Evolutionary conservation across 2,888 invertebrate species (phyloP).

Genomic region (Lepidocyrtinus sp.): DNA sequence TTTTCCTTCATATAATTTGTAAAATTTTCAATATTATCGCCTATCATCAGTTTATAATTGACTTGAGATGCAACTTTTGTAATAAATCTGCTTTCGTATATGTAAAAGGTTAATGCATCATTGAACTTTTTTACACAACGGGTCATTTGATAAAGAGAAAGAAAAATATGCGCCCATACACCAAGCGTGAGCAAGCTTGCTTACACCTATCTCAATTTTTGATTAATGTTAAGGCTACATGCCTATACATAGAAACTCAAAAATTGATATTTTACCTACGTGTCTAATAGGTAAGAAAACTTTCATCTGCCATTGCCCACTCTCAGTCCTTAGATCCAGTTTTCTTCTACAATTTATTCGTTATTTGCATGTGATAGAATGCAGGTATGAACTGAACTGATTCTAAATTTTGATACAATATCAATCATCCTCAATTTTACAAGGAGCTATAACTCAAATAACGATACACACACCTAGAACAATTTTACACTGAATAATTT

Average conservation of each 20-base stretch:
- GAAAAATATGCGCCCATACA: not conserved
- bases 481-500: constrained; percentile 1
- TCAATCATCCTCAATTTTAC: too few relatives aligned
- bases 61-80: not conserved
- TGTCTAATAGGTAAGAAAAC: too few relatives aligned
- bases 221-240: too few relatives aligned
- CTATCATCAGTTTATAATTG: constrained; percentile 14
- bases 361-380: constrained; percentile 4
- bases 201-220: too few relatives aligned
- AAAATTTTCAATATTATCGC: not conserved
- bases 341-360: constrained; percentile 22
- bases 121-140: constrained; percentile 19
- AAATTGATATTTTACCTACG: too few relatives aligned
- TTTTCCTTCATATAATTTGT: constrained; percentile 6
- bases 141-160: constrained; percentile 6
- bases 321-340: too few relatives aligned
- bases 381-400: constrained; percentile 1
- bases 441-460: constrained; percentile 8
- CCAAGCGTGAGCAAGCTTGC: not conserved
- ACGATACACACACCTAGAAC: not conserved
- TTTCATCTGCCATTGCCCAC: too few relatives aligned
- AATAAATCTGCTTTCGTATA: not conserved
- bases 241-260: too few relatives aligned
- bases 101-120: constrained; percentile 46
- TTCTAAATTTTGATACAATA: constrained; percentile 29